These are phyloP conservation scores for Sebastolobus altivelis DNA, from an alignment of 2,797 vertebrate species.

Conservation along the genomic window DNA sequence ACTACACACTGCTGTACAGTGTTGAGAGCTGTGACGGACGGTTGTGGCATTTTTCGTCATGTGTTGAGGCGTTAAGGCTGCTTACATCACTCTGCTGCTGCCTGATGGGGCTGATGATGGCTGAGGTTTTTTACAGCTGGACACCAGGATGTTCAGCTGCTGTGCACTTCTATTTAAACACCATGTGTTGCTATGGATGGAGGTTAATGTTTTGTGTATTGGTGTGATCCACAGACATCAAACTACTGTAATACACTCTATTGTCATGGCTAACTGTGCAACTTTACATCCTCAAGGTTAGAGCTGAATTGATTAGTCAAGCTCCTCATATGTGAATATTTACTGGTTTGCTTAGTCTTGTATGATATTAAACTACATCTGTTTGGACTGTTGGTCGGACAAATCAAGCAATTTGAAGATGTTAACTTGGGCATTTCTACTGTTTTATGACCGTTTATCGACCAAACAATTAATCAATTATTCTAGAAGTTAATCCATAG, in stretches of 20 bases:
- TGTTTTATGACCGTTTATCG: background rate
- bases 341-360: background rate
- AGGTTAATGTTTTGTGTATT: background rate
- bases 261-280: background rate
- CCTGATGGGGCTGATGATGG: conserved; percentile 16
- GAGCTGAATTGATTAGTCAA: background rate
- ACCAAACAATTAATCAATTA: background rate
- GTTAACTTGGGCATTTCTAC: background rate
- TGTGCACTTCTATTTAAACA: background rate
- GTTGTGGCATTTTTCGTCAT: conserved; percentile 25
- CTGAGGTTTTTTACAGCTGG: conserved; percentile 32
- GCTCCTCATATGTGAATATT: background rate
- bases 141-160: conserved; percentile 28
- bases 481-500: background rate
- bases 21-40: conserved; percentile 3
- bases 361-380: background rate
- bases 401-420: background rate
- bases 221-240: background rate
- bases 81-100: conserved; percentile 41
- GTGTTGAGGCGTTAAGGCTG: conserved; percentile 20
- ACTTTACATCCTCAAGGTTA: background rate
- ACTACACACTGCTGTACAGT: background rate
- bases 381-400: background rate
- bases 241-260: background rate
- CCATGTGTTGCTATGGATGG: conserved; percentile 1